A percentile compares a stretch with the other conserved stretches of the same genome.
These are phyloP conservation scores for Cuniculus paca DNA, from an alignment of 2,797 vertebrate species.

Conservation along the genomic window DNA sequence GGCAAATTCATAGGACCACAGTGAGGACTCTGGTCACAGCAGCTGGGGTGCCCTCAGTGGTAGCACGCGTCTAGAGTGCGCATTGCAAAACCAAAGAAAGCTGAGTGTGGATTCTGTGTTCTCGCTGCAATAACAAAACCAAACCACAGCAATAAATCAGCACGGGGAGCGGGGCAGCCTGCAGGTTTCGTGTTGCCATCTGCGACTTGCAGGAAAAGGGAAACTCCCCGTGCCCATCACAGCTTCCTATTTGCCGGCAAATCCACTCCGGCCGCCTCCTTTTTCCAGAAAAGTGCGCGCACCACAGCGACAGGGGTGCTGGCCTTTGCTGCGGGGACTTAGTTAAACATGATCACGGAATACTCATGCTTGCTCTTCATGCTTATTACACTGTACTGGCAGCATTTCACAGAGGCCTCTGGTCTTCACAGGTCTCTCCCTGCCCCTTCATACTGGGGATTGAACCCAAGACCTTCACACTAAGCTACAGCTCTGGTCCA, in stretches of 20 bases:
- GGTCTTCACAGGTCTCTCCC: background rate
- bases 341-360: background rate
- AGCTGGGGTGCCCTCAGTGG: no score
- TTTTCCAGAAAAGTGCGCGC: background rate
- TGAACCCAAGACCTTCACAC: background rate
- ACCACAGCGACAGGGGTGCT: no score
- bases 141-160: background rate
- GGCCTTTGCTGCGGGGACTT: background rate
- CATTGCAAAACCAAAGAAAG: background rate
- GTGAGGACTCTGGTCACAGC: background rate
- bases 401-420: background rate
- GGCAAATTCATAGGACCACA: background rate
- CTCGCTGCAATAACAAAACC: background rate
- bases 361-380: background rate
- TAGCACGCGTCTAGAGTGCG: no score
- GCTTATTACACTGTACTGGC: background rate
- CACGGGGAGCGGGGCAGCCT: no score
- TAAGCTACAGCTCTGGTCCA: background rate
- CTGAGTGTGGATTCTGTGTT: background rate
- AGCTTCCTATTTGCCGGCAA: background rate
- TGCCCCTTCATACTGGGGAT: background rate
- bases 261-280: background rate
- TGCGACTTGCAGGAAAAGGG: background rate
- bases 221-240: background rate
- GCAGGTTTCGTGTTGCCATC: background rate